Evolutionary conservation across 2,113 vertebrate species (phyloP).

Genomic region (Caranx ignobilis): DNA sequence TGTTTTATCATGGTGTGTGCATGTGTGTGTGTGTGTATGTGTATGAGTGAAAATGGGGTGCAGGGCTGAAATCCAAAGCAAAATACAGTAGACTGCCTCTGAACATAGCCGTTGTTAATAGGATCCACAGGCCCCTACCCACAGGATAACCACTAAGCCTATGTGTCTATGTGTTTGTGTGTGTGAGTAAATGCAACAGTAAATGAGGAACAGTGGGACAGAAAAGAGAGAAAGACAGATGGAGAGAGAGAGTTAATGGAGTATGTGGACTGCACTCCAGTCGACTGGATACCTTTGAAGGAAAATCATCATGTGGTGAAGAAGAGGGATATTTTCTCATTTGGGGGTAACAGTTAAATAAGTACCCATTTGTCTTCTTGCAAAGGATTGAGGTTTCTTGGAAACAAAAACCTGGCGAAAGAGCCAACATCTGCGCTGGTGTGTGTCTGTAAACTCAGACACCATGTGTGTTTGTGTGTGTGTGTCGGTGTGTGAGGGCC

Average conservation of each 20-base stretch:
- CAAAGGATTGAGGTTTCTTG: slow-evolving; percentile 75
- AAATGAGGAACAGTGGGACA: slow-evolving; percentile 69
- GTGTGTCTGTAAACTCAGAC: slow-evolving; percentile 66
- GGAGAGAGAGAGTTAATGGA: slow-evolving; percentile 72
- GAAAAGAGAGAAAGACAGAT: slow-evolving; percentile 66
- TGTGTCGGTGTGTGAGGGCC: slow-evolving; percentile 51
- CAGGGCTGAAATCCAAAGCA: slow-evolving; percentile 51
- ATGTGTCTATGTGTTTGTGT: slow-evolving; percentile 62
- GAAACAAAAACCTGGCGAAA: slow-evolving; percentile 55
- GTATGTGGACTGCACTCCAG: slow-evolving; percentile 70
- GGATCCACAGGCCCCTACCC: slow-evolving; percentile 77
- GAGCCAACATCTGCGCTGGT: slow-evolving; percentile 72
- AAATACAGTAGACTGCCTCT: slow-evolving; percentile 65
- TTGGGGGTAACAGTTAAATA: slow-evolving; percentile 79
- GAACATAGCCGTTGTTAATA: slow-evolving; percentile 72
- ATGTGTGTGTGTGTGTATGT: slow-evolving; percentile 15
- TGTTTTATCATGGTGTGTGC: slow-evolving; percentile 34
- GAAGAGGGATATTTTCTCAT: slow-evolving; percentile 77
- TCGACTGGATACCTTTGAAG: slow-evolving; percentile 73
- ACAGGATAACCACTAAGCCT: slow-evolving; percentile 77
- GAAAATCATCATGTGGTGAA: slow-evolving; percentile 75
- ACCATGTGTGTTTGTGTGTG: slow-evolving; percentile 37
- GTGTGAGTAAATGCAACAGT: slow-evolving; percentile 64
- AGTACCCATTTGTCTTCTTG: slow-evolving; percentile 78
- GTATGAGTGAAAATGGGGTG: slow-evolving; percentile 47